Evolutionary conservation across 2,797 vertebrate genomes (phyloP), one percentile per base, ranked within the genome.

Genomic region (Meda fulgida): DNA sequence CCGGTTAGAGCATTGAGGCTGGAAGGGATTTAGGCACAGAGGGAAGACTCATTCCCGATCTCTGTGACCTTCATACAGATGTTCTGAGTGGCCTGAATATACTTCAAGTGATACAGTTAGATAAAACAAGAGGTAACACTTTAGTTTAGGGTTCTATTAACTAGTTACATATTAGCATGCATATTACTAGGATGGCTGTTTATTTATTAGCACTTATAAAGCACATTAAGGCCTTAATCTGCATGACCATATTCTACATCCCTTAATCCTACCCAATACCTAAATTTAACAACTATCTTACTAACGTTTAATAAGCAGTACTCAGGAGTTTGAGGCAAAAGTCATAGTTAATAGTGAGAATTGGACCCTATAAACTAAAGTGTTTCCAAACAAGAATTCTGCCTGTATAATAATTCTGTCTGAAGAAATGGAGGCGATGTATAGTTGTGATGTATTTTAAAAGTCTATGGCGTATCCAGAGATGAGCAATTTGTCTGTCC

Each of bases 61-160:
- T 79, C 51, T 73, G 29, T 85, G 86, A 81, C 86, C 80, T 85
- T 88, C 67, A 80, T 63, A 40, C 46, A 48, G 78, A 31, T 48
- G 26, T 85, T 65, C 29, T 29, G 23, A 65, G 53, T 9, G 26
- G n/a, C 48, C n/a, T 18, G 2, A 71, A 40, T 31, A 29, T 43
- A 43, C 69, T 43, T 81, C 11, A 36, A 58, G 53, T 23, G 29
- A 48, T 55, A 3, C 1, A 26, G 26, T 73, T 31, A 1, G 1
- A 31, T 31, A 31, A 51, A 48, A 9, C 71, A 51, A 81, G 11
- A 36, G 46, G 46, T 46, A 46, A 46, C 43, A 46, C 43, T 46
- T 46, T 46, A 46, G 43, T 46, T 46, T 48, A 48, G 46, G 46
- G 46, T 48, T 48, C 46, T 46, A 16, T 46, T 46, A 46, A 46